Evolutionary conservation across 92 coral and sea anemone genomes (phyloP), one percentile per base, ranked within the genome.

Genomic region (Isaurus tuberculatus): DNA sequence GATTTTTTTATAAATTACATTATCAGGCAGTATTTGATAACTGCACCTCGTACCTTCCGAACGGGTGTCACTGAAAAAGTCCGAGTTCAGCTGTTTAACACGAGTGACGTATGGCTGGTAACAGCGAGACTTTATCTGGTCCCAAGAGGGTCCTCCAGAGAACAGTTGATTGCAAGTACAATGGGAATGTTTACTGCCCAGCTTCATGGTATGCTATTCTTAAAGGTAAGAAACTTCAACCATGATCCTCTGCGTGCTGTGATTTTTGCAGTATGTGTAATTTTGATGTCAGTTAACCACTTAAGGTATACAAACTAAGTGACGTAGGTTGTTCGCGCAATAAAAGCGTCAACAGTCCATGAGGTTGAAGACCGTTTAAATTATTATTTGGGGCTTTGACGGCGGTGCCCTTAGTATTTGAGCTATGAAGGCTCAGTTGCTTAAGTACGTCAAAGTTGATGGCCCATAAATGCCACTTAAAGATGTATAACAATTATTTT

Each of bases 41-140:
- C 96, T 32, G 79, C 86, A n/a, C 85, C 96, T 53, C 88, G 90
- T 32, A 73, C 86, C 17, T 92, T 70, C 75, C 90, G 89, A 31
- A 49, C 88, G 0, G 96, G 96, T 17, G 82, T 86, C 66, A 83
- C 85, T 7, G 83, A 87, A 23, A 83, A 83, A 51, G 36, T 92
- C n/a, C 57, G 86, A 65, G 92, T 92, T 17, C 73, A 84, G 65
- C 88, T 92, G 14, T 65, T 72, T 58, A 72, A 79, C 66, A 73
- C 64, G 48, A 55, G 23, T 8, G 81, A n/a, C 32, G 81, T 70
- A 3, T 90, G 94, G 96, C 65, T 72, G 44, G 82, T 92, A 57
- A 85, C 23, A 9, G 93, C 90, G 8, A 42, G 42, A 7, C 57
- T 92, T 53, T 16, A 13, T 23, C 37, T 71, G 53, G 17, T 2